Conservation (phyloP, 2,888 invertebrate species). For the Diploptera punctata region DNA sequence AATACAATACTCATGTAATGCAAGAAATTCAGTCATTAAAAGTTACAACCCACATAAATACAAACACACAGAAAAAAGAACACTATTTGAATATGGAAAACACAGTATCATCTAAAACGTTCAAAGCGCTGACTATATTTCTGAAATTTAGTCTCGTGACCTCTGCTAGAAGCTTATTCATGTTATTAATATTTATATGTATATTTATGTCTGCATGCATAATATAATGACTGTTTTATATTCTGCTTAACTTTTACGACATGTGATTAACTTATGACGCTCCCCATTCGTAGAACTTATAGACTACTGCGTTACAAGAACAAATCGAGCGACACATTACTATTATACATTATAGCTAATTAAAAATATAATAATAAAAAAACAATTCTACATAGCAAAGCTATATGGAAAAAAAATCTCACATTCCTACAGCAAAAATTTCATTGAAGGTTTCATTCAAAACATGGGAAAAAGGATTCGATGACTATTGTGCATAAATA, state of each 20-base stretch:
- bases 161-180: conserved; percentile 25
- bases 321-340: conserved; percentile 23
- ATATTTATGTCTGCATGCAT: conserved; percentile 22
- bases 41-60: conserved; percentile 36
- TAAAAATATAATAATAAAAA: too few relatives aligned
- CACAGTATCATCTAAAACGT: conserved; percentile 32
- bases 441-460: conserved; percentile 22
- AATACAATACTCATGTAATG: conserved; percentile 22
- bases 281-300: conserved; percentile 17
- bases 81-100: conserved; percentile 32
- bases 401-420: conserved; percentile 24
- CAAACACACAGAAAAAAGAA: conserved; percentile 37
- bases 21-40: conserved; percentile 33
- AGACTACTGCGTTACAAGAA: conserved; percentile 27
- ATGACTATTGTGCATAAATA: conserved; percentile 25
- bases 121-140: conserved; percentile 31
- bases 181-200: conserved; percentile 8
- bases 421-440: conserved; percentile 13
- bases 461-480: conserved; percentile 21
- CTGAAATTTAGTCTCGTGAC: conserved; percentile 31
- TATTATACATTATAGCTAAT: conserved; percentile 24
- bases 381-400: conserved; percentile 19
- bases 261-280: conserved; percentile 26
- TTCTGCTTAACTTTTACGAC: conserved; percentile 30
- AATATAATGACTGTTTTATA: conserved; percentile 20